Evolutionary conservation across 2,888 invertebrate species (phyloP).

Genomic region (Artemia sinica): DNA sequence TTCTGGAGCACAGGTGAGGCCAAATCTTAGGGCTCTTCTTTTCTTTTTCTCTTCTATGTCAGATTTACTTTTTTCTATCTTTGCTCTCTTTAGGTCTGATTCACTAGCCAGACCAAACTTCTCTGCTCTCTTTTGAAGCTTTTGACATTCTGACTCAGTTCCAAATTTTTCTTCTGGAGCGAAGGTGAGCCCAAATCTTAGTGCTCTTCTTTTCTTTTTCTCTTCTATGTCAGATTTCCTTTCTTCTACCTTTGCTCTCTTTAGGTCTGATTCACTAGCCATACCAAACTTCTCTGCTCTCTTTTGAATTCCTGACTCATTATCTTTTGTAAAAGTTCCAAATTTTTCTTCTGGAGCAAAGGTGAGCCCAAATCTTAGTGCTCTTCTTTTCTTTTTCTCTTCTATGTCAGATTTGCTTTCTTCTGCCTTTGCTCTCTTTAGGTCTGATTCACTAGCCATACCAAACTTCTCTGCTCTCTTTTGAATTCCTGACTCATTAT

Average conservation of each 20-base stretch:
- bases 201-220: constrained; percentile 27
- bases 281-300: constrained; percentile 62
- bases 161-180: not conserved
- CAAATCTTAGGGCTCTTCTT: constrained; percentile 28
- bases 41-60: constrained; percentile 26
- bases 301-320: constrained; percentile 40
- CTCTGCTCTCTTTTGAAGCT: constrained; percentile 55
- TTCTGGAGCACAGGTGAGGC: constrained; percentile 17
- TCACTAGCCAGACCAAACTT: constrained; percentile 45
- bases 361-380: constrained; percentile 27
- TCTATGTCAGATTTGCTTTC: constrained; percentile 22
- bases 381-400: constrained; percentile 27
- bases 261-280: constrained; percentile 25
- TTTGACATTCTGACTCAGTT: constrained; percentile 35
- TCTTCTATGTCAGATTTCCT: constrained; percentile 24
- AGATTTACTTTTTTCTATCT: constrained; percentile 22
- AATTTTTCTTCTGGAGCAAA: constrained; percentile 24
- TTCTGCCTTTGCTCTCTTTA: constrained; percentile 26
- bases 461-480: constrained; percentile 65
- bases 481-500: constrained; percentile 36
- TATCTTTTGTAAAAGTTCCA: constrained; percentile 23
- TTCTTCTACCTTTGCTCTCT: constrained; percentile 26
- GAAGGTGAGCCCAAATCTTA: constrained; percentile 27
- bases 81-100: constrained; percentile 24
- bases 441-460: constrained; percentile 28